A percentile compares a stretch with the other conserved stretches of the same genome.
Conservation (phyloP, 1,140 invertebrate species). For the Diorhabda sublineata region DNA sequence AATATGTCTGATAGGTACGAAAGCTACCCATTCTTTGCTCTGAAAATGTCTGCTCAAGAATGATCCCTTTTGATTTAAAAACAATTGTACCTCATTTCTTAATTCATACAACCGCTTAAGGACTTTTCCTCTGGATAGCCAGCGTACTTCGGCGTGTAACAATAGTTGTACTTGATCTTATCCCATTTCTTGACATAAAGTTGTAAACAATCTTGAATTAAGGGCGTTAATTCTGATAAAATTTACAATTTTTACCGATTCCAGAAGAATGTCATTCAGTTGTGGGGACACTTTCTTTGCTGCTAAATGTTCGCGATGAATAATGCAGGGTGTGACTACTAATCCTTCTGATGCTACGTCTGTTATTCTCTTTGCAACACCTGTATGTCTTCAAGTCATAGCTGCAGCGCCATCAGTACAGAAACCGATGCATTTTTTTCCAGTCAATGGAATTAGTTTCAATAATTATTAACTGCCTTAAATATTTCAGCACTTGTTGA, state of each 20-base stretch:
- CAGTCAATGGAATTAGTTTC: no score
- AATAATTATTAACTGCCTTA: no score
- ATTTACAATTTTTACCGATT: constrained; percentile 12
- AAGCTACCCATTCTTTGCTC: constrained; percentile 18
- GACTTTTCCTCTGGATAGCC: constrained; percentile 21
- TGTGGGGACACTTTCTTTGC: constrained; percentile 6
- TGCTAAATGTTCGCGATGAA: constrained; percentile 12
- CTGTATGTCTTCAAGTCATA: constrained; percentile 27
- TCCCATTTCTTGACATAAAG: constrained; percentile 12
- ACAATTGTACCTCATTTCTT: constrained; percentile 6
- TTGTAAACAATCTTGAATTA: constrained; percentile 11
- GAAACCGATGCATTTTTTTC: no score
- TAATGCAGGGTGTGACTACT: constrained; percentile 10
- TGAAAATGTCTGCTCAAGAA: constrained; percentile 10
- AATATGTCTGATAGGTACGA: constrained; percentile 19
- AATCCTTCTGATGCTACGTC: no score
- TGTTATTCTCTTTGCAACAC: neutral
- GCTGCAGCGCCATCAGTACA: constrained; percentile 3
- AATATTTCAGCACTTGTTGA: no score
- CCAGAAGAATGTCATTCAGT: constrained; percentile 5
- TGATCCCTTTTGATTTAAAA: constrained; percentile 8
- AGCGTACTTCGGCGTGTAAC: constrained; percentile 16
- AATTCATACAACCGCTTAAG: constrained; percentile 17
- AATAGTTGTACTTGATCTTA: constrained; percentile 16
- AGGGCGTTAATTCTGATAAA: constrained; percentile 15